Conservation (phyloP, 2,113 vertebrate genomes). For the Tapirus terrestris region DNA sequence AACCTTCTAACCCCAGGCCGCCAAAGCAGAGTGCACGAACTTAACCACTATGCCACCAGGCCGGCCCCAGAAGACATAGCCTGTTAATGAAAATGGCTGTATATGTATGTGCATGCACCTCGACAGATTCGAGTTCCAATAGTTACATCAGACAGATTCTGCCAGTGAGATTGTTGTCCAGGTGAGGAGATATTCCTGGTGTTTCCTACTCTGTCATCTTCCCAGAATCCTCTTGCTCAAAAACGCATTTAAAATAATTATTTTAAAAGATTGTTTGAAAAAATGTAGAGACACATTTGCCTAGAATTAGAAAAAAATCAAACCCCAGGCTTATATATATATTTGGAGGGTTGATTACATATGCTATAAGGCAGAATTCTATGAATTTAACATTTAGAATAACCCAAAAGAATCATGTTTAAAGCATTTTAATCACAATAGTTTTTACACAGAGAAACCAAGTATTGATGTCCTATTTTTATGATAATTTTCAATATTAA, state of each 20-base stretch:
- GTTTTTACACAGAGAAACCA: neutral
- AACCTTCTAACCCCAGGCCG: too few relatives aligned
- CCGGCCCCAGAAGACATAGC: too few relatives aligned
- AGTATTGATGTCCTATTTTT: neutral
- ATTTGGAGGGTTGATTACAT: neutral
- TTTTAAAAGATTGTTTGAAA: neutral
- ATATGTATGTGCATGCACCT: too few relatives aligned
- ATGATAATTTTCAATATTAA: slow-evolving; percentile 12
- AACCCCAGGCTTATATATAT: neutral
- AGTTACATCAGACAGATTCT: neutral
- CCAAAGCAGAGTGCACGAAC: too few relatives aligned
- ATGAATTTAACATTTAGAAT: neutral
- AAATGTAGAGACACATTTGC: neutral
- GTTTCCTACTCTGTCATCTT: neutral
- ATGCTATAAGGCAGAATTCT: neutral
- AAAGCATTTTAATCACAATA: neutral
- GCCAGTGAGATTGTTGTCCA: neutral
- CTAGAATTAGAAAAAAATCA: neutral
- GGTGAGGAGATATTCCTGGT: neutral
- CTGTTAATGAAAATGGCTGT: too few relatives aligned
- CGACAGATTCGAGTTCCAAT: neutral
- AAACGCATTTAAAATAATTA: neutral
- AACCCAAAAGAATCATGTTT: neutral
- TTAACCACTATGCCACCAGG: too few relatives aligned
- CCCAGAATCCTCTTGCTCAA: neutral